Conservation (phyloP, 2,888 invertebrate genomes). For the Polydrusus cervinus region DNA sequence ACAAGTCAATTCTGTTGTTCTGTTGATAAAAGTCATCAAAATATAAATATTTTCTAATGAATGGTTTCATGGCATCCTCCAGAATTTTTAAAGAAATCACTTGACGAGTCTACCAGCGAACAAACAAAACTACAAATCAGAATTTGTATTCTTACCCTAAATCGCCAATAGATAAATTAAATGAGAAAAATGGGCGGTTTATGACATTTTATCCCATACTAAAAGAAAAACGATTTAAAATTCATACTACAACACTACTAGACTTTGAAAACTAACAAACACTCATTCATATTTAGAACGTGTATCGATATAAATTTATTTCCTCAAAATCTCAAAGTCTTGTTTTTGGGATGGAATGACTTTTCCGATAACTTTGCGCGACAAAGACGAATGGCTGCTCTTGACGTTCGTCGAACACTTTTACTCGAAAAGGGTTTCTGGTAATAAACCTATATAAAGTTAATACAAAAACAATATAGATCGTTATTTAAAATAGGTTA, state of each 20-base stretch:
- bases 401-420: slow-evolving; percentile 2
- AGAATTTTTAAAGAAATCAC: too few species aligned
- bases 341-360: slow-evolving; percentile 43
- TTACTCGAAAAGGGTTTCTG: slow-evolving; percentile 4
- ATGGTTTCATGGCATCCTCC: too few species aligned
- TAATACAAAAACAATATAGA: not conserved
- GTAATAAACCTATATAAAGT: not conserved
- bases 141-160: too few species aligned
- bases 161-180: too few species aligned
- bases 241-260: slow-evolving; percentile 34
- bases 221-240: slow-evolving; percentile 29
- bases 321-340: slow-evolving; percentile 44
- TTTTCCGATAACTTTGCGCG: slow-evolving; percentile 42
- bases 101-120: too few species aligned
- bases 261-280: slow-evolving; percentile 27
- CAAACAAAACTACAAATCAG: too few species aligned
- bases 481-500: not conserved
- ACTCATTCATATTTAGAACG: slow-evolving; percentile 46
- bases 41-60: too few species aligned
- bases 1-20: too few species aligned
- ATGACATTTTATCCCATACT: not conserved
- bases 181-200: too few species aligned
- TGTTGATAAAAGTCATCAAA: too few species aligned
- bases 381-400: slow-evolving; percentile 44
- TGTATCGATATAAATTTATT: slow-evolving; percentile 48